Conservation (phyloP, 2,888 invertebrate species). For the Drosophila formosana region DNA sequence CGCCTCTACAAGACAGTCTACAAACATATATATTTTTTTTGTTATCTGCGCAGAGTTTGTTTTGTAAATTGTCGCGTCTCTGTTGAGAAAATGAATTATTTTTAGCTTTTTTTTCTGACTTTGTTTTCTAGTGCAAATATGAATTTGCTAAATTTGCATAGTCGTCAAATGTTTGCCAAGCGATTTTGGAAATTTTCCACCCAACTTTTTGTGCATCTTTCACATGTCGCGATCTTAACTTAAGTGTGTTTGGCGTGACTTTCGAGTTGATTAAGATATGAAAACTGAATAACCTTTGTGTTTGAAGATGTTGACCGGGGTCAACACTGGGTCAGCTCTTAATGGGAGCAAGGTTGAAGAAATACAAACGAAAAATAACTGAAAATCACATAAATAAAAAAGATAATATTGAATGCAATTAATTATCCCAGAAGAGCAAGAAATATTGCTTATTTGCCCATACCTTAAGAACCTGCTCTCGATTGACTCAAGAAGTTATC, state of each 20-base stretch:
- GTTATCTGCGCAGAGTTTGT: conserved; percentile 47
- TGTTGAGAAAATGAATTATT: conserved; percentile 36
- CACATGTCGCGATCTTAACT: conserved; percentile 41
- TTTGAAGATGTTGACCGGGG: conserved; percentile 29
- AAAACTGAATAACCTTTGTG: conserved; percentile 3
- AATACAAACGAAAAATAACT: not conserved
- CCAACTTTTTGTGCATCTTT: conserved; percentile 22
- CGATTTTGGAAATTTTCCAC: conserved; percentile 42
- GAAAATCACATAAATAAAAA: not conserved
- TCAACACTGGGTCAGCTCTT: conserved; percentile 29
- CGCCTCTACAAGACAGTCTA: conserved; percentile 22
- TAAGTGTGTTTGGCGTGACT: conserved; percentile 57
- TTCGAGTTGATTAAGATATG: conserved; percentile 15
- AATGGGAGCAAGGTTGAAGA: conserved; percentile 4
- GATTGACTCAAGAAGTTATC: conserved; percentile 22
- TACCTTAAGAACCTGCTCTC: not conserved
- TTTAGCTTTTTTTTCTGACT: conserved; percentile 21
- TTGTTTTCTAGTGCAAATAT: conserved; percentile 45
- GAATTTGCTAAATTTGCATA: conserved; percentile 57
- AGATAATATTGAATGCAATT: not conserved
- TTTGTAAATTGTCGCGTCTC: conserved; percentile 53
- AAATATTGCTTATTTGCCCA: not conserved
- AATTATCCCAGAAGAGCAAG: not conserved
- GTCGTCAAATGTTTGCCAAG: conserved; percentile 60
- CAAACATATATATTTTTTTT: conserved; percentile 18